Conservation (phyloP, 2,113 vertebrate species). For the Caracal caracal region DNA sequence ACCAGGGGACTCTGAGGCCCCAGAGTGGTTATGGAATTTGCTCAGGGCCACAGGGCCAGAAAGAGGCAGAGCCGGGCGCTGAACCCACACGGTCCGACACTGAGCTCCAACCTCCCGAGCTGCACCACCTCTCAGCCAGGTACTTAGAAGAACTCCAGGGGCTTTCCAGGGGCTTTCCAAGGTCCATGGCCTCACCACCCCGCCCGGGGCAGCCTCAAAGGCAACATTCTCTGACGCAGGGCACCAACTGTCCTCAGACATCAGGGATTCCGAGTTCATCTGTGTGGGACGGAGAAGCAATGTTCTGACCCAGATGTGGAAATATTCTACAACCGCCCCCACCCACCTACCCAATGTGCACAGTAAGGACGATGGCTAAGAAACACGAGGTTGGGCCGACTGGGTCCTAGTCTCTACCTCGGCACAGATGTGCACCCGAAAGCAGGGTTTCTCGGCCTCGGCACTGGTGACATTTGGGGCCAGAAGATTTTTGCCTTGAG, state of each 20-base stretch:
- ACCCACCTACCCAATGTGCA: fast-evolving
- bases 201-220: not conserved
- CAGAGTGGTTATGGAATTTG: not conserved
- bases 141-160: not conserved
- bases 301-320: not conserved
- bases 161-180: not conserved
- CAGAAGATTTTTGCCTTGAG: not conserved
- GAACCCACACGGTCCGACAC: not conserved
- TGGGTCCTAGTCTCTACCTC: not conserved
- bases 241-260: not conserved
- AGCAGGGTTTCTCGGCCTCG: not conserved
- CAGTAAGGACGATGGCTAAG: not conserved
- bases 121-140: not conserved
- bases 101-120: not conserved
- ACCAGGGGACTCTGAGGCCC: not conserved
- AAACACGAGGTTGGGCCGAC: not conserved
- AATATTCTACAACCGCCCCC: not conserved
- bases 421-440: not conserved
- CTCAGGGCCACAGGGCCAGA: not conserved
- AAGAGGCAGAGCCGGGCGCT: not conserved
- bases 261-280: not conserved
- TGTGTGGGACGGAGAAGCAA: not conserved
- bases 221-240: not conserved
- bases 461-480: not conserved
- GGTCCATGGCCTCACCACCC: fast-evolving